Evolutionary conservation across 2,797 vertebrate genomes (phyloP), one percentile per base, ranked within the genome.

Genomic region (Ficedula albicollis): DNA sequence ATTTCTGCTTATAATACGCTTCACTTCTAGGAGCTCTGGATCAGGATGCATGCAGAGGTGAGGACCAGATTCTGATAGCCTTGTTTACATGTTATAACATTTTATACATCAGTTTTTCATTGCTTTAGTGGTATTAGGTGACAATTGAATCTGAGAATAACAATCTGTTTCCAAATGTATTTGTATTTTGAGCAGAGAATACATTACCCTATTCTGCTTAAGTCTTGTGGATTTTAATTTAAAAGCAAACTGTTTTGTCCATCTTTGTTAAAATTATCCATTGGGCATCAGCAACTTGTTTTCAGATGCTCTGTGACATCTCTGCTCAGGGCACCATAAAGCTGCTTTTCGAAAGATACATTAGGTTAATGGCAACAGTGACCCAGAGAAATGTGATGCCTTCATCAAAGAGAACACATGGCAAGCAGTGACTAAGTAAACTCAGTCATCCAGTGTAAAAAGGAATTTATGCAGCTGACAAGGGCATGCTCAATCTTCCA

Each of bases 331-430:
- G 60, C 44, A 86, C 38, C 41, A 59, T 59, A 84, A 88, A 91
- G 67, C 41, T 56, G 27, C 48, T 76, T 91, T 91, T 73, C 84
- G 70, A 91, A 95, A 89, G 89, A 76, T 95, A 91, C 89, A 79
- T 95, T 93, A 84, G 93, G 96, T 96, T 95, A 95, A 96, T 92
- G 92, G 77, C 75, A 92, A 80, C 78, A 78, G 72, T 92, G 93
- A 96, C 94, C 95, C 88, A 68, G 43, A 78, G 81, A 89, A 96
- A 95, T 91, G 75, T 80, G 94, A 93, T 90, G 77, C 88, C 90
- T 96, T 96, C 88, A 89, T 94, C 91, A 95, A 66, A 84, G 76
- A 83, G 96, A 96, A 95, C 93, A 95, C 49, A 51, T 7, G 14
- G 44, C 66, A 36, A 94, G 55, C 83, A 83, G 41, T 92, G 91